Percentiles rank a stretch among this genome's conserved stretches.
Evolutionary conservation across 2,113 vertebrate genomes (phyloP).

Genomic region (Buteo buteo): DNA sequence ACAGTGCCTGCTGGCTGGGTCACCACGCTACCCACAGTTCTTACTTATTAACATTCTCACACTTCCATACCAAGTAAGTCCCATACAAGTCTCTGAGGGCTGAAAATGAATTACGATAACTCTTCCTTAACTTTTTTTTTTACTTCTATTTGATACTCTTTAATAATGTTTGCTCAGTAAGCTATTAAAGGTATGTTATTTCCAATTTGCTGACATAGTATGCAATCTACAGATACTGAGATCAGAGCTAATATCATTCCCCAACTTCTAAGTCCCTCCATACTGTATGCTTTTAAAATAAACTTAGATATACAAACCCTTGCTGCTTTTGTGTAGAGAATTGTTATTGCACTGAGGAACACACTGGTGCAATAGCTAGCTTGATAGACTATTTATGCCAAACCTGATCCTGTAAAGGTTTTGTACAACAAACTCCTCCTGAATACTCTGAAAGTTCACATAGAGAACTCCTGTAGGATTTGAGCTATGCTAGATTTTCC

Average conservation of each 20-base stretch:
- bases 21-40: not conserved
- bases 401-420: not conserved
- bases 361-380: not conserved
- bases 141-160: not conserved
- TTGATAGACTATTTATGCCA: not conserved
- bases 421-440: not conserved
- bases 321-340: not conserved
- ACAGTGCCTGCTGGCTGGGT: not conserved
- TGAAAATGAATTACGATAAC: not conserved
- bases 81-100: not conserved
- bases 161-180: not conserved
- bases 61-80: not conserved
- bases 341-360: not conserved
- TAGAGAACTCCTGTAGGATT: not conserved
- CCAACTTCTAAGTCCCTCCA: not conserved
- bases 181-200: not conserved
- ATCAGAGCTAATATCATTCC: not conserved
- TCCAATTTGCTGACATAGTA: not conserved
- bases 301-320: not conserved
- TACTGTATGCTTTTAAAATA: not conserved
- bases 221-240: not conserved
- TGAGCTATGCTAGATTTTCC: not conserved
- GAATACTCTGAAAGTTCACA: not conserved
- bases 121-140: not conserved
- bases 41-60: not conserved